Evolutionary conservation across 2,797 vertebrate genomes (phyloP), one percentile per base, ranked within the genome.

Genomic region (Tinamus major): DNA sequence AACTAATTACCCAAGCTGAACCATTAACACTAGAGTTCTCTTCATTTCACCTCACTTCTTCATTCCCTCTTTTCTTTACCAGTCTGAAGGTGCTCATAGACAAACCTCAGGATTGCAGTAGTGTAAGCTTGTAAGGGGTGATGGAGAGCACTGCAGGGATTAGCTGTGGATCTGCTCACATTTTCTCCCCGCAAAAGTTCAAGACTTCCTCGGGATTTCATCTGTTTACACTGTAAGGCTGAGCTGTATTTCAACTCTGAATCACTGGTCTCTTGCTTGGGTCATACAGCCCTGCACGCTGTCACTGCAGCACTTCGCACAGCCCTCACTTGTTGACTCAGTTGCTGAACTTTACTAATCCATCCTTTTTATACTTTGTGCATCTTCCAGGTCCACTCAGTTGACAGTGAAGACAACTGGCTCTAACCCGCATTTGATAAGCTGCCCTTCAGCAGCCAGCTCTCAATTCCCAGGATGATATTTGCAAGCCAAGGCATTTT

Each of bases 401-500:
- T 56, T 10, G 13, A 55, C 76, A 46, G 20, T 21, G 53, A 65
- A 68, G 63, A 85, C 67, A 91, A 53, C 27, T 19, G 31, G 75
- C 88, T 58, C 71, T 56, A 69, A 13, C 31, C 51, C 41, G 67
- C 12, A 2, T 67, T 72, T 51, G 29, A 70, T 92, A 74, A 71
- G 75, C 68, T 67, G 78, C 88, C 51, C 56, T 81, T 79, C 68
- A 29, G 51, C 59, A 78, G 83, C 35, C 63, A 55, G 53, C 65
- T 76, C 58, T 75, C 62, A 53, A 7, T 37, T 79, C 72, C 76
- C 58, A 59, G 44, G 37, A 76, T 29, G 87, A 29, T 44, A 49
- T 90, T 33, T 55, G 77, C 81, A n/a, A 53, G 39, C 75, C 79
- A 71, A 83, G 58, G 71, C 71, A 85, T 68, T 94, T 89, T 75